Evolutionary conservation across 2,888 invertebrate species (phyloP).

Genomic region (Aleiodes leptofemur): DNA sequence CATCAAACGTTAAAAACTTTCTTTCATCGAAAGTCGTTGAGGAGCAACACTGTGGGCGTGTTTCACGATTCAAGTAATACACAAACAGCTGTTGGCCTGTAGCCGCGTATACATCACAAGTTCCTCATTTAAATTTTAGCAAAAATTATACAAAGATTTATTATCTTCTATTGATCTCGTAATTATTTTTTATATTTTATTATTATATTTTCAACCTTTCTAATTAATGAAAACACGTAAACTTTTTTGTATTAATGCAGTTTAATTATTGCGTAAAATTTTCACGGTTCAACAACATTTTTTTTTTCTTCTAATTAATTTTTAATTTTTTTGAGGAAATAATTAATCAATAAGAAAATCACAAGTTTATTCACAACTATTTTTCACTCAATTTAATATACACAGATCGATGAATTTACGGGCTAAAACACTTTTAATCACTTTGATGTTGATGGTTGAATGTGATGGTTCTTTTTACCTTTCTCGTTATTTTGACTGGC

Average conservation of each 20-base stretch:
- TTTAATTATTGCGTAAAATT: no score
- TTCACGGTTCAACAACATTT: no score
- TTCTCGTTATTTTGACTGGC: constrained; percentile 31
- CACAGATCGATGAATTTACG: not conserved
- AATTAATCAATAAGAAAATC: no score
- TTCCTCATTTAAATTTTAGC: constrained; percentile 18
- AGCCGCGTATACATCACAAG: constrained; percentile 44
- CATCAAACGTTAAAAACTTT: constrained; percentile 42
- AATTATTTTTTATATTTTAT: not conserved
- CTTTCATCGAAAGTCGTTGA: constrained; percentile 51
- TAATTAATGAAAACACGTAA: no score
- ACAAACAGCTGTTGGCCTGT: constrained; percentile 55
- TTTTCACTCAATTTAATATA: not conserved
- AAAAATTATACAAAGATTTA: constrained; percentile 17
- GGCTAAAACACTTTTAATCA: not conserved
- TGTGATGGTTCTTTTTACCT: no score
- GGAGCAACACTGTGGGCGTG: constrained; percentile 50
- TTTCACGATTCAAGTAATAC: constrained; percentile 49
- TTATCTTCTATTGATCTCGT: not conserved
- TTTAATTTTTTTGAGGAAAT: no score
- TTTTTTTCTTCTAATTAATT: no score
- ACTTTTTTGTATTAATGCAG: no score
- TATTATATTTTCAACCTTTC: not conserved
- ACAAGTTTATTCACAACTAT: no score
- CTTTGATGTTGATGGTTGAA: not conserved